Evolutionary conservation across 2,888 invertebrate species (phyloP), one percentile per base, ranked within the genome.

Genomic region (Caenorhabditis afra): DNA sequence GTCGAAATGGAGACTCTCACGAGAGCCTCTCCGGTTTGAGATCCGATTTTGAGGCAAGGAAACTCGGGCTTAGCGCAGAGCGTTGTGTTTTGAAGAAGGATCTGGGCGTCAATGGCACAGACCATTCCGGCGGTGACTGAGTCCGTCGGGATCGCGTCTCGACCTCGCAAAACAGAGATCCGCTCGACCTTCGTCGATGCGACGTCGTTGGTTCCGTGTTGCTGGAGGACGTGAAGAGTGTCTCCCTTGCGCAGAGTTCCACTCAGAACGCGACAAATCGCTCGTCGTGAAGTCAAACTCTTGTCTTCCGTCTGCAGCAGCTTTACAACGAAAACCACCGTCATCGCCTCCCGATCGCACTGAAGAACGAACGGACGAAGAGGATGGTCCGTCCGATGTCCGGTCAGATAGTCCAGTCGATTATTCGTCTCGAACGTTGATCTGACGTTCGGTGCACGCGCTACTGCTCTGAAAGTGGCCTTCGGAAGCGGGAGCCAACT

Each of bases 1-100:
- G 98, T 95, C 91, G 97, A 96, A 11, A 99, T 92, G 0, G 97
- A 96, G 1, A 99, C 97, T 79, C 96, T 93, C 1, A 99, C 92
- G 77, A 99, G 96, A 0, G 99, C 97, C 3, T 94, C 94, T 0
- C 84, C 83, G 35, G 62, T 58, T 67, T 83, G 71, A 20, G 67
- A 49, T n/a, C 84, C 81, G 22, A 84, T 66, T 96, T 95, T 91
- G 95, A 96, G 47, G 93, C 94, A 62, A 94, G 90, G 0, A 94
- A 94, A 78, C 93, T 94, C 57, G 95, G 75, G 71, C 47, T 82
- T 58, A 11, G 77, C 79, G 45, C 81, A 95, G 20, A 99, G 91
- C 0, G 98, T 97, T 0, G 95, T 96, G 1, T 95, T 95, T 91
- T 96, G 95, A 4, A 86, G 58, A 16, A 83, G 65, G 20, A 74